phyloP scores from a whole-genome alignment of 1,140 invertebrate species.

The Cotesia typhae region DNA sequence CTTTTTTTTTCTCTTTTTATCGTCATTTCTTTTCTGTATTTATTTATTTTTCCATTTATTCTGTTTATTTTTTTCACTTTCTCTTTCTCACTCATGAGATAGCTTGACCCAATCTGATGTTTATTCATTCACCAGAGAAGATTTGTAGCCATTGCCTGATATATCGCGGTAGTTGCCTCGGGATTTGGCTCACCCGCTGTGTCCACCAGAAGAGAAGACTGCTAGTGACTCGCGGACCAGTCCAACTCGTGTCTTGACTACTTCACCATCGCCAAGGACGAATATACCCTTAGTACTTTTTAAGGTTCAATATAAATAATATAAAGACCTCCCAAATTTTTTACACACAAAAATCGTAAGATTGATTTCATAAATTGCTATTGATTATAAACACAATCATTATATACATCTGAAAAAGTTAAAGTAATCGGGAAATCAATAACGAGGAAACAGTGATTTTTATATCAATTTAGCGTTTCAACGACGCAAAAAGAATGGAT shows the following conservation, averaged over 20 bases:
- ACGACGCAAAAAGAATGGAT: too few species aligned
- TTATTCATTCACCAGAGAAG: conserved; percentile 36
- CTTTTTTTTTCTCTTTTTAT: not conserved
- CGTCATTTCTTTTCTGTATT: not conserved
- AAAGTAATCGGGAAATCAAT: too few species aligned
- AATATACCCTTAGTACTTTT: conserved; percentile 25
- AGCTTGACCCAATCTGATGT: conserved; percentile 27
- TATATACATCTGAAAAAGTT: not conserved
- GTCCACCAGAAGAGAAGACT: conserved; percentile 44
- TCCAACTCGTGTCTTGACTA: conserved; percentile 13
- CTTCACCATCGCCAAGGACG: conserved; percentile 24
- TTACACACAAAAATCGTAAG: not conserved
- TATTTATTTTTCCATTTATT: not conserved
- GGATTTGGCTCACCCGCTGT: conserved; percentile 46
- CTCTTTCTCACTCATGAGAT: conserved; percentile 14
- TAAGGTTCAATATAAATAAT: conserved; percentile 2
- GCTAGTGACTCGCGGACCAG: conserved; percentile 18
- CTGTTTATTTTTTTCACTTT: conserved; percentile 7
- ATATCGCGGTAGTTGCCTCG: conserved; percentile 47
- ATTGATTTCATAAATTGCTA: not conserved
- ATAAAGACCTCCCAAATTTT: conserved; percentile 10
- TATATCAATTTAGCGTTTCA: too few species aligned
- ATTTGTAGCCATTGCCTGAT: conserved; percentile 53
- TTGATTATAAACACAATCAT: not conserved
- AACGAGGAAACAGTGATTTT: too few species aligned